A percentile compares a stretch with the other conserved stretches of the same genome.
These are phyloP conservation scores for Drosophila setifemur DNA, from an alignment of 1,140 invertebrate genomes.

Conservation along the genomic window DNA sequence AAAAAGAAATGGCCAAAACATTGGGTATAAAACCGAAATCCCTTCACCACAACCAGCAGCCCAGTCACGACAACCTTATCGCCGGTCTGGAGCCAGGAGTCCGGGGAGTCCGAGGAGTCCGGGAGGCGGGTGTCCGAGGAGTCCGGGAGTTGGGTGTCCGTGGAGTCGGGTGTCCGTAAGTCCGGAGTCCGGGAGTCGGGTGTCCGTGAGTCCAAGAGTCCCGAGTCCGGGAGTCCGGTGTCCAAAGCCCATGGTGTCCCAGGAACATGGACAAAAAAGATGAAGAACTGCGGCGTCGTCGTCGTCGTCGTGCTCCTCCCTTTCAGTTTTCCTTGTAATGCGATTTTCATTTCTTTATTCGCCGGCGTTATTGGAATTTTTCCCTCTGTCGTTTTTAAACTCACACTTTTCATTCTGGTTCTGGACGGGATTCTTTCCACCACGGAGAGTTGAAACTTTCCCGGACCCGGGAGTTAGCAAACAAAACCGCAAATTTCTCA, in stretches of 20 bases:
- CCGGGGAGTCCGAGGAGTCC: too few relatives aligned
- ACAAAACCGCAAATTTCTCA: slow-evolving; percentile 4
- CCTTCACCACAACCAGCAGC: slow-evolving; percentile 14
- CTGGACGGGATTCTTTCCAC: too few relatives aligned
- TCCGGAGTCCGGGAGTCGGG: too few relatives aligned
- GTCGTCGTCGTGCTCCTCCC: background rate
- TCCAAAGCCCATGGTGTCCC: too few relatives aligned
- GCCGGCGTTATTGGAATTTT: slow-evolving; percentile 28
- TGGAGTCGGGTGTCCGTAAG: too few relatives aligned
- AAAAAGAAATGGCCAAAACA: too few relatives aligned
- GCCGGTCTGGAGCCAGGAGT: background rate
- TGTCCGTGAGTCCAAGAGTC: too few relatives aligned
- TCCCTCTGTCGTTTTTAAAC: background rate
- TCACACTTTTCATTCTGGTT: slow-evolving; percentile 17
- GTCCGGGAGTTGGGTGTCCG: too few relatives aligned
- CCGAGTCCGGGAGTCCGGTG: too few relatives aligned
- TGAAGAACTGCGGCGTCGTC: background rate
- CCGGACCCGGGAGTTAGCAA: slow-evolving; percentile 18
- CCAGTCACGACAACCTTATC: slow-evolving; percentile 29
- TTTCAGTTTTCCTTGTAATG: slow-evolving; percentile 42
- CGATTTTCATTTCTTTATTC: slow-evolving; percentile 48
- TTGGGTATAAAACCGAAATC: slow-evolving; percentile 16
- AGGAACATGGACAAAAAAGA: background rate
- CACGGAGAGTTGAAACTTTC: slow-evolving; percentile 28
- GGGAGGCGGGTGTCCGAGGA: too few relatives aligned